phyloP scores from a whole-genome alignment of 2,113 vertebrate genomes.

The Oncorhynchus gorbuscha region DNA sequence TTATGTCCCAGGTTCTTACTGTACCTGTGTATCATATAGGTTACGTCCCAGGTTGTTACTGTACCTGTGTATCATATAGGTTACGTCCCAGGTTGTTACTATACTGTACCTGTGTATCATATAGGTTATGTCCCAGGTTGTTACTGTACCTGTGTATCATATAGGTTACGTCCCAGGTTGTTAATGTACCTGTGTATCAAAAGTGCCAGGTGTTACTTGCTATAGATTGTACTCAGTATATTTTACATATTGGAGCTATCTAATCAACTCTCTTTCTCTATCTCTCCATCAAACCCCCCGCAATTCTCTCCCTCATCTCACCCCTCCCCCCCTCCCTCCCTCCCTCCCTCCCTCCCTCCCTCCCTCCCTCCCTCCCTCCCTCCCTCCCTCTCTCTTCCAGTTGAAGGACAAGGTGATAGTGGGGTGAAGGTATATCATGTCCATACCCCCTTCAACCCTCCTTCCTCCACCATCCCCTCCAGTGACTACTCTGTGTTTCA shows the following conservation, averaged over 20 bases:
- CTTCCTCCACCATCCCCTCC: rapidly evolving
- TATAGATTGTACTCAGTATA: too few relatives aligned
- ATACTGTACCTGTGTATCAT: too few relatives aligned
- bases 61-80: too few relatives aligned
- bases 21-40: too few relatives aligned
- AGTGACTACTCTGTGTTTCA: not conserved
- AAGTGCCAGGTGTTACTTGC: too few relatives aligned
- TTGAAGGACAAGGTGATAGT: not conserved
- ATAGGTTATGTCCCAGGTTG: too few relatives aligned
- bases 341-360: not conserved
- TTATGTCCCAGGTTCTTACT: too few relatives aligned
- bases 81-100: too few relatives aligned
- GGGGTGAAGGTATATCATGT: conserved; percentile 66
- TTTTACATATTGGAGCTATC: not conserved
- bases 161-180: too few relatives aligned
- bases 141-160: too few relatives aligned
- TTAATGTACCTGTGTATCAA: too few relatives aligned
- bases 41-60: too few relatives aligned
- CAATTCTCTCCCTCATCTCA: not conserved
- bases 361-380: not conserved
- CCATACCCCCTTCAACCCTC: conserved; percentile 67
- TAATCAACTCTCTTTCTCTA: not conserved
- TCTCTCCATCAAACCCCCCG: not conserved
- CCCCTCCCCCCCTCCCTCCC: not conserved
- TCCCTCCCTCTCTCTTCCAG: conserved; percentile 24